phyloP scores from a whole-genome alignment of 1,140 invertebrate species.

The Dendroctonus ponderosae region DNA sequence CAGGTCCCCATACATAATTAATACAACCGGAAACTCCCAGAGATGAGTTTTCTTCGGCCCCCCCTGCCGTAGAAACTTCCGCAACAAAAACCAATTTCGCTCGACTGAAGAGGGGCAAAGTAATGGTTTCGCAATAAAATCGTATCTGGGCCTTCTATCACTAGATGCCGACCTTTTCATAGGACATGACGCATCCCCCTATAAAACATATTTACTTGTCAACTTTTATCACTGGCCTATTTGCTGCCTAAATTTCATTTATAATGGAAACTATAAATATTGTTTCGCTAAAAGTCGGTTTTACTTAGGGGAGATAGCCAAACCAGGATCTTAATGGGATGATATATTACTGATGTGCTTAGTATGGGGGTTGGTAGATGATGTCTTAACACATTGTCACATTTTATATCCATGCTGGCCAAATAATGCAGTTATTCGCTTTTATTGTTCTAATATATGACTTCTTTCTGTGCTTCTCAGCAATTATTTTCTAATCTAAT shows the following conservation, averaged over 20 bases:
- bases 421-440: no score
- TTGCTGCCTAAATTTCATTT: conserved; percentile 30
- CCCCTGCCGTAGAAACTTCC: conserved; percentile 14
- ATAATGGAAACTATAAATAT: conserved; percentile 34
- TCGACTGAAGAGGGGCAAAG: conserved; percentile 16
- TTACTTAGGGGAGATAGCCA: conserved; percentile 13
- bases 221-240: conserved; percentile 29
- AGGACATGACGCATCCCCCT: conserved; percentile 29
- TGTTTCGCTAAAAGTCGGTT: conserved; percentile 18
- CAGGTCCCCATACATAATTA: conserved; percentile 10
- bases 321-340: conserved; percentile 8
- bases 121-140: conserved; percentile 32
- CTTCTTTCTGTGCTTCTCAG: no score
- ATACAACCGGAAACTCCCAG: conserved; percentile 2
- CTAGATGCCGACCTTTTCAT: conserved; percentile 27
- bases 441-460: no score
- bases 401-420: no score
- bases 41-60: conserved; percentile 6
- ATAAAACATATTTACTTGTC: conserved; percentile 33
- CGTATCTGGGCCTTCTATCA: conserved; percentile 20
- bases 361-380: no score
- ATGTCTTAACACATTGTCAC: no score
- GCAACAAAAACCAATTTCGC: conserved; percentile 28
- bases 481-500: no score
- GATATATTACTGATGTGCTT: background rate